Conservation (phyloP, 2,888 invertebrate genomes). For the Polymixis flavicincta region DNA sequence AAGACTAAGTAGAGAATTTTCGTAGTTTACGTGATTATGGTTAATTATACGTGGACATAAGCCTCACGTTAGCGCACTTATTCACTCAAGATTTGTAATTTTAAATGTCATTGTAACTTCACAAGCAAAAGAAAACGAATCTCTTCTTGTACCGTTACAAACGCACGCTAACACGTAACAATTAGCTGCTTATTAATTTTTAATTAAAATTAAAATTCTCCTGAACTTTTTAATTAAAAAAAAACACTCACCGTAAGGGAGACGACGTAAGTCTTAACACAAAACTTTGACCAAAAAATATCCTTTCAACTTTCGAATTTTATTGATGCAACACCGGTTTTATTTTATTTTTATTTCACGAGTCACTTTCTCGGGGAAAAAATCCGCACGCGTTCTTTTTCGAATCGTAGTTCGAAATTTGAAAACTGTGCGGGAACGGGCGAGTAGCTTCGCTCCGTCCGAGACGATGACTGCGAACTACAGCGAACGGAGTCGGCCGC, state of each 20-base stretch:
- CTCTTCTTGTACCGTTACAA: slow-evolving; percentile 65
- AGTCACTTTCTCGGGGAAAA: slow-evolving; percentile 78
- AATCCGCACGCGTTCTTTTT: slow-evolving; percentile 68
- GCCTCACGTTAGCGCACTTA: slow-evolving; percentile 68
- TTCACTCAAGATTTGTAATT: slow-evolving; percentile 69
- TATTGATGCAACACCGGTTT: slow-evolving; percentile 76
- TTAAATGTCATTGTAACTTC: slow-evolving; percentile 70
- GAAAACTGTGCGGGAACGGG: slow-evolving; percentile 69
- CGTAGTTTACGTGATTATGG: slow-evolving; percentile 54
- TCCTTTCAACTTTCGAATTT: slow-evolving; percentile 77
- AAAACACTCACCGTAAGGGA: slow-evolving; percentile 81
- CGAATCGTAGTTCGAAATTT: slow-evolving; percentile 68
- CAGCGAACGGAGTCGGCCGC: slow-evolving; percentile 73
- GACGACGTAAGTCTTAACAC: slow-evolving; percentile 72
- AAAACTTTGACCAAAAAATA: slow-evolving; percentile 74
- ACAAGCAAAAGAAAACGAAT: slow-evolving; percentile 72
- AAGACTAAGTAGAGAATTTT: slow-evolving; percentile 35
- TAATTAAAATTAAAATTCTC: slow-evolving; percentile 27
- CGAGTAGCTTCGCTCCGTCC: slow-evolving; percentile 81
- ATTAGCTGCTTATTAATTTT: slow-evolving; percentile 38
- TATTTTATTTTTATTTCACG: slow-evolving; percentile 70
- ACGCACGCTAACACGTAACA: slow-evolving; percentile 70
- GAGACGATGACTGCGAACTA: slow-evolving; percentile 84
- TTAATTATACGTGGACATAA: slow-evolving; percentile 64
- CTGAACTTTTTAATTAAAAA: background rate